Percentiles rank a stretch among this genome's conserved stretches.
These are phyloP conservation scores for Gallirallus australis DNA, from an alignment of 2,797 vertebrate genomes.

Conservation along the genomic window DNA sequence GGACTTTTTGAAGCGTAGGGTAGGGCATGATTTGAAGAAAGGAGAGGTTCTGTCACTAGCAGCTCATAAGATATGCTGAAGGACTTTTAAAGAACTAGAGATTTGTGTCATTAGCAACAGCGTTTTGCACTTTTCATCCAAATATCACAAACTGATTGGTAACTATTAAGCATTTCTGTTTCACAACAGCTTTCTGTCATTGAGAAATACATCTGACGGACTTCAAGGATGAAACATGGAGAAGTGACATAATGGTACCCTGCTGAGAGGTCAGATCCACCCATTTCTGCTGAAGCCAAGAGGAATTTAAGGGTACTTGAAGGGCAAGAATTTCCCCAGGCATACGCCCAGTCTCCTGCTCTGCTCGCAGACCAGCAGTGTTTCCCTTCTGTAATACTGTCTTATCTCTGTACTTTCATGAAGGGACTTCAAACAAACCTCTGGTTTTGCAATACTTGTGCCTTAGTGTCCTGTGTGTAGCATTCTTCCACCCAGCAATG, in stretches of 20 bases:
- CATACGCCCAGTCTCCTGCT: not conserved
- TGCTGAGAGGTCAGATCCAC: not conserved
- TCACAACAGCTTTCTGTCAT: not conserved
- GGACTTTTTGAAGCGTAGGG: not conserved
- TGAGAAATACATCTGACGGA: fast-evolving
- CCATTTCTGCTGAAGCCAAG: not conserved
- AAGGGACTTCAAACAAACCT: not conserved
- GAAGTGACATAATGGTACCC: not conserved
- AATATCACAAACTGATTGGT: not conserved
- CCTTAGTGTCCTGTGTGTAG: fast-evolving
- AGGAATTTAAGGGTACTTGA: not conserved
- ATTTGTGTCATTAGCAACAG: not conserved
- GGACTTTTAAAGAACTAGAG: not conserved
- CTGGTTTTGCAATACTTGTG: not conserved
- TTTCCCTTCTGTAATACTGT: not conserved
- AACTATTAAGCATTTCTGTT: not conserved
- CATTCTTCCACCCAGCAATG: not conserved
- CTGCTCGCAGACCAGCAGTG: not conserved
- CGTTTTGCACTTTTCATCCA: not conserved
- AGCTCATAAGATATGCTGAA: not conserved
- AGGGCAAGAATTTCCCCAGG: not conserved
- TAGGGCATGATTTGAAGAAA: not conserved
- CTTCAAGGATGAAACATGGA: not conserved
- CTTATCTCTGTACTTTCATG: not conserved
- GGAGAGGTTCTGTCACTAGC: not conserved